Evolutionary conservation across 2,113 vertebrate genomes (phyloP).

Genomic region (Rhinoderma darwinii): DNA sequence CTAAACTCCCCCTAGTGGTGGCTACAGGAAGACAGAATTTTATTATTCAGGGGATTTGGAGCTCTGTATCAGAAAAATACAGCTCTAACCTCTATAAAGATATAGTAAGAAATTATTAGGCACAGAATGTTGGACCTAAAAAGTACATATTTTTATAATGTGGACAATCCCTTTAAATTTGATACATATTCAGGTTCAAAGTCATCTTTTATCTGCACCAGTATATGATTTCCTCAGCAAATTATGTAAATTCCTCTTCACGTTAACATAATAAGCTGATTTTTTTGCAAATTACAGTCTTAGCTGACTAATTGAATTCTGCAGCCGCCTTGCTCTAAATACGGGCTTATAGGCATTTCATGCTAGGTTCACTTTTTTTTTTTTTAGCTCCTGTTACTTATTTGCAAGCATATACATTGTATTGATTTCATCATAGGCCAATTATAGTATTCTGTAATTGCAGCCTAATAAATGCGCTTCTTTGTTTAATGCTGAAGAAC

Average conservation of each 20-base stretch:
- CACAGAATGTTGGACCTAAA: too few relatives aligned
- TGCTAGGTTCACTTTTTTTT: neutral
- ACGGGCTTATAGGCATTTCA: neutral
- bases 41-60: neutral
- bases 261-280: neutral
- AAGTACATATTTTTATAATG: too few relatives aligned
- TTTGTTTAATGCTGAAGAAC: neutral
- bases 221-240: neutral
- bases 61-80: too few relatives aligned
- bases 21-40: neutral
- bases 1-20: too few relatives aligned
- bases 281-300: neutral
- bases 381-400: neutral
- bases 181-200: too few relatives aligned
- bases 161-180: too few relatives aligned
- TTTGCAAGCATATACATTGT: neutral
- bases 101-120: too few relatives aligned
- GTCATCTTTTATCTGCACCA: too few relatives aligned
- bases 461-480: neutral
- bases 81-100: too few relatives aligned
- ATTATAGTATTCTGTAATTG: neutral
- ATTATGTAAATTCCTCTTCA: neutral
- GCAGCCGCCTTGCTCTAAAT: neutral
- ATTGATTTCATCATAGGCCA: conserved; percentile 13
- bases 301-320: conserved; percentile 3